phyloP scores from a whole-genome alignment of 2,888 invertebrate genomes.

The Erebia palarica region DNA sequence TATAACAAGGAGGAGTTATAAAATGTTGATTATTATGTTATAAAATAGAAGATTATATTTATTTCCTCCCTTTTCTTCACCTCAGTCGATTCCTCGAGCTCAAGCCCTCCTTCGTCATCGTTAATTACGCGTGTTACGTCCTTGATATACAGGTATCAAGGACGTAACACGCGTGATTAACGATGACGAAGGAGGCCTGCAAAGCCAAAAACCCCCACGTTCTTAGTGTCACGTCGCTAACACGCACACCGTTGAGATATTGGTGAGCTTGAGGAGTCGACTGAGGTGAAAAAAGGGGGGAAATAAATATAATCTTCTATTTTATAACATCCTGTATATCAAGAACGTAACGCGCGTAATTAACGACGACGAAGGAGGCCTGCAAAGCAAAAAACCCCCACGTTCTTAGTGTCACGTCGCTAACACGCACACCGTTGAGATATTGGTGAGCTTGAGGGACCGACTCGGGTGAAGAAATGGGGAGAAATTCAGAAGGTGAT shows the following conservation, averaged over 20 bases:
- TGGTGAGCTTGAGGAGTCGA: neutral
- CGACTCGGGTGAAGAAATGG: conserved; percentile 12
- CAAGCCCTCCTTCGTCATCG: conserved; percentile 68
- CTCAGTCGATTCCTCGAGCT: neutral
- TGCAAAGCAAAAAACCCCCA: conserved; percentile 76
- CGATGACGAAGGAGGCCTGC: conserved; percentile 68
- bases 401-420: conserved; percentile 63
- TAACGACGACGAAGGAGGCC: conserved; percentile 75
- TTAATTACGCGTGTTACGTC: conserved; percentile 76
- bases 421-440: conserved; percentile 55
- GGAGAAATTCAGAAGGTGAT: neutral
- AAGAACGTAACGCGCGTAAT: conserved; percentile 71
- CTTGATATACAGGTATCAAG: too few relatives aligned
- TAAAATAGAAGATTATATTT: neutral
- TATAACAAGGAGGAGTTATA: too few relatives aligned
- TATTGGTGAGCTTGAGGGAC: conserved; percentile 31
- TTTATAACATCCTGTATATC: conserved; percentile 56
- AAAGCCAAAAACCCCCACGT: too few relatives aligned
- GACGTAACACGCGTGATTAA: conserved; percentile 76
- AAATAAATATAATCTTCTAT: too few relatives aligned
- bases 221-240: conserved; percentile 28
- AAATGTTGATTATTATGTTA: too few relatives aligned
- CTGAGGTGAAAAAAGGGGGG: neutral
- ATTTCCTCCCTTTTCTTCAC: too few relatives aligned
- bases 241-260: neutral